Percentiles rank a stretch among this genome's conserved stretches.
Conservation (phyloP, 1,140 invertebrate species). For the Stenopsyche tienmushanensis region DNA sequence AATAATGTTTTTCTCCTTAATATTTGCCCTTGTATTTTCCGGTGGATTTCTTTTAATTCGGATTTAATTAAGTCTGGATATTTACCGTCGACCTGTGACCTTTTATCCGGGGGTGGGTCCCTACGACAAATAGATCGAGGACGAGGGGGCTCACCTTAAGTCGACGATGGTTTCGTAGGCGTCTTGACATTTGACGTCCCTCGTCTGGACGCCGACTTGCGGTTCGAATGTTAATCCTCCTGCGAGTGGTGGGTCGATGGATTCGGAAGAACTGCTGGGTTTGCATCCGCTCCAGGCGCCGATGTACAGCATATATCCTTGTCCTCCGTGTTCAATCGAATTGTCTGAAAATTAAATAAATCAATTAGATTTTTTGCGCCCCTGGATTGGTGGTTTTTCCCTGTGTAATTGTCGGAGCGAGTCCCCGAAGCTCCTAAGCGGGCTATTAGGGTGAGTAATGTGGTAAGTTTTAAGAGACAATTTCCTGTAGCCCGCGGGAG, state of each 20-base stretch:
- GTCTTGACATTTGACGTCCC: constrained; percentile 34
- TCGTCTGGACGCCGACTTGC: constrained; percentile 33
- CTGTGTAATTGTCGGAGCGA: background rate
- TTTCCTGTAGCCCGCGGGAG: background rate
- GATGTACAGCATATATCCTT: constrained; percentile 24
- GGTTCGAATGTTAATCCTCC: constrained; percentile 37
- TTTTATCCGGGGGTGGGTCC: background rate
- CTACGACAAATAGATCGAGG: background rate
- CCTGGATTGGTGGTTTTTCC: background rate
- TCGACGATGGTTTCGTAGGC: constrained; percentile 23
- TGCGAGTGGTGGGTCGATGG: background rate
- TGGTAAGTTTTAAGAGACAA: background rate
- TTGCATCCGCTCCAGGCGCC: constrained; percentile 21
- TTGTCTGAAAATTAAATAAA: constrained; percentile 14
- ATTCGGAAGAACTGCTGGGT: background rate
- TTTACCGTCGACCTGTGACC: background rate
- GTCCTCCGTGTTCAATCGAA: constrained; percentile 6
- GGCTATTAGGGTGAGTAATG: background rate
- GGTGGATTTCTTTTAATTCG: no score
- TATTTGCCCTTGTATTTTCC: no score
- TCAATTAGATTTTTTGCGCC: background rate
- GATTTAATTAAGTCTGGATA: no score
- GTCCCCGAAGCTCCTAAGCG: background rate
- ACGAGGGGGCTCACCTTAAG: no score
- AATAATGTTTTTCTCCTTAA: no score